phyloP scores from a whole-genome alignment of 2,113 vertebrate genomes.

The Poeciliopsis occidentalis region DNA sequence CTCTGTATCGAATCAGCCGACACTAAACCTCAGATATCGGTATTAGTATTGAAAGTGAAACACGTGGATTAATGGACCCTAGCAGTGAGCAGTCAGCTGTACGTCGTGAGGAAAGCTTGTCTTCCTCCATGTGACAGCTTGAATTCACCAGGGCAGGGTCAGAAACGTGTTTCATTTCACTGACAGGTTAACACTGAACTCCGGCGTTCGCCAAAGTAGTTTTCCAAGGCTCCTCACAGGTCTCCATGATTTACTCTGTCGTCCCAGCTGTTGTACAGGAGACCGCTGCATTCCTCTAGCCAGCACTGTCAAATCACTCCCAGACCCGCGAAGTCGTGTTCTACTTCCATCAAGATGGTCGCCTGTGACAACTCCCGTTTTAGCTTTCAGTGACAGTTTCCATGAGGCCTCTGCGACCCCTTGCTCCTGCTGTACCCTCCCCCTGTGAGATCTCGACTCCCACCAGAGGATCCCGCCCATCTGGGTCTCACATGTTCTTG shows the following conservation, averaged over 20 bases:
- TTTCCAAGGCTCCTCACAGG: not conserved
- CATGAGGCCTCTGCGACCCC: not conserved
- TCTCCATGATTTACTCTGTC: constrained; percentile 22
- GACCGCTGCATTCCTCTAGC: constrained; percentile 10
- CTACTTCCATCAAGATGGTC: constrained; percentile 22
- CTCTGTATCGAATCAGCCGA: too few relatives aligned
- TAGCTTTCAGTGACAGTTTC: not conserved
- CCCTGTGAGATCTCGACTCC: constrained; percentile 21
- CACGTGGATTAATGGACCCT: too few relatives aligned
- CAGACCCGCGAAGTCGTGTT: constrained; percentile 22
- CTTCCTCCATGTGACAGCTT: too few relatives aligned
- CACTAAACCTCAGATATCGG: too few relatives aligned
- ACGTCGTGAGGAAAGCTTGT: too few relatives aligned
- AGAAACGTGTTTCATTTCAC: not conserved
- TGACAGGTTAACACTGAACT: not conserved
- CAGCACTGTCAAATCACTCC: constrained; percentile 21
- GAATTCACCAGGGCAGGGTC: too few relatives aligned
- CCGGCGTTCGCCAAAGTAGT: not conserved
- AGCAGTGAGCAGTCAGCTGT: too few relatives aligned
- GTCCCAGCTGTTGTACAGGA: constrained; percentile 24
- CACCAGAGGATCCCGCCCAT: constrained; percentile 24
- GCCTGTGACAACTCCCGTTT: constrained; percentile 19
- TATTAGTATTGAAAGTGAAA: too few relatives aligned
- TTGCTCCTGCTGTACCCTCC: constrained; percentile 7
- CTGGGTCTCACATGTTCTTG: constrained; percentile 50